Evolutionary conservation across 2,797 vertebrate genomes (phyloP), one percentile per base, ranked within the genome.

Genomic region (Semaprochilodus insignis): DNA sequence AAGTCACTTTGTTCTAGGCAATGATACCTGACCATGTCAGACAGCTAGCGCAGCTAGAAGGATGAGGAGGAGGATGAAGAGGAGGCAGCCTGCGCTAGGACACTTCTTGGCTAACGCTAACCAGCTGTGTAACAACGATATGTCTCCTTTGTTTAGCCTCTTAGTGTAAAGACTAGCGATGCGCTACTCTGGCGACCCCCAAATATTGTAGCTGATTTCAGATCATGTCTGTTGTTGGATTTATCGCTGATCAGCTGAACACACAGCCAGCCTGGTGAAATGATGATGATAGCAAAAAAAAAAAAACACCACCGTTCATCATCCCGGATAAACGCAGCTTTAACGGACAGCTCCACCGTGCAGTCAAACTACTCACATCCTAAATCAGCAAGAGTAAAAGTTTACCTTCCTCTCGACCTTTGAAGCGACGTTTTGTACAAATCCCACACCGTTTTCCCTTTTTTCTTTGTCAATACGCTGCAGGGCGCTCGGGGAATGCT

Each of bases 391-490:
- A n/a, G 2, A 55, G 7, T 1, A 52, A 55, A 71, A 10, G 16
- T 55, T 71, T 87, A 87, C 88, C 86, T 86, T 76, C 17, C 11
- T 84, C 76, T 27, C 19, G 66, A 69, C 74, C 78, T 66, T 21
- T 65, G 72, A 52, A 67, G 65, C 65, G 62, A 80, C 51, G 76
- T 87, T 84, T 82, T n/a, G 44, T 74, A 63, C 62, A 67, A 90
- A 85, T 90, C 82, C 92, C 93, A 90, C 91, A 92, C 90, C 90
- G 92, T 86, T 93, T 89, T 90, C 6, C 51, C 54, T 83, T 81
- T 81, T 87, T 88, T 87, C 92, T 95, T 93, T 94, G 93, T 95
- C 92, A 86, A 89, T 90, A 88, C 84, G 82, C 92, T 91, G 92
- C 94, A 91, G 93, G 89, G 66, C 78, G 84, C 91, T 91, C 92